Conservation (phyloP, 35 echinoderm and acorn worm genomes). For the Antedon bifida region DNA sequence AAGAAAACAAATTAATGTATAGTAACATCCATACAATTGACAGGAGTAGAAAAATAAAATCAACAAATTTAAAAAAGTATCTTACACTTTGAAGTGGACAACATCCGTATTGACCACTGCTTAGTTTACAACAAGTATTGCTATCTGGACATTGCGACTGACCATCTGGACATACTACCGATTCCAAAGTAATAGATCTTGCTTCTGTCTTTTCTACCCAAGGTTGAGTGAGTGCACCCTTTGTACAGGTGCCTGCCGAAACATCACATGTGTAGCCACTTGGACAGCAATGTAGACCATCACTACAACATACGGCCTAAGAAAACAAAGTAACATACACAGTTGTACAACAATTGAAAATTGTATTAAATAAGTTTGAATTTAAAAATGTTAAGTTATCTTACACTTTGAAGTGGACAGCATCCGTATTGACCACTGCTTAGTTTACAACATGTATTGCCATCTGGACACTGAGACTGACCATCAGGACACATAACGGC, state of each 20-base stretch:
- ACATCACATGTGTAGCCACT: slow-evolving; percentile 18
- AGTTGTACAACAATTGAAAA: background rate
- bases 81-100: too few species aligned
- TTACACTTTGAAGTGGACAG: slow-evolving; percentile 32
- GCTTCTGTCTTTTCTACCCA: slow-evolving; percentile 27
- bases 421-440: slow-evolving; percentile 10
- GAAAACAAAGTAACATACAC: background rate
- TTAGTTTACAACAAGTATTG: slow-evolving; percentile 43
- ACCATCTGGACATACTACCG: slow-evolving; percentile 11
- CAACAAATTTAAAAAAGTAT: too few species aligned
- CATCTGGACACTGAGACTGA: slow-evolving; percentile 18
- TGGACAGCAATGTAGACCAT: slow-evolving; percentile 26
- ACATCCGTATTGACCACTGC: slow-evolving; percentile 11
- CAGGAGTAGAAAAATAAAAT: too few species aligned
- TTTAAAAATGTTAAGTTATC: too few species aligned
- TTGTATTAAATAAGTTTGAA: too few species aligned
- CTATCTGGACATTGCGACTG: slow-evolving; percentile 22
- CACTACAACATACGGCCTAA: slow-evolving; percentile 32
- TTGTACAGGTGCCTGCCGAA: background rate
- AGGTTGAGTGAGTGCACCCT: slow-evolving; percentile 13
- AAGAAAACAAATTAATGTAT: background rate
- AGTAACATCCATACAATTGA: too few species aligned
- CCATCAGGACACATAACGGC: slow-evolving; percentile 16
- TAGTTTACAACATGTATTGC: slow-evolving; percentile 20
- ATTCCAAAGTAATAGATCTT: background rate